Base-by-base conservation (phyloP, 1,140 invertebrate genomes). In the Apolygus lucorum region DNA sequence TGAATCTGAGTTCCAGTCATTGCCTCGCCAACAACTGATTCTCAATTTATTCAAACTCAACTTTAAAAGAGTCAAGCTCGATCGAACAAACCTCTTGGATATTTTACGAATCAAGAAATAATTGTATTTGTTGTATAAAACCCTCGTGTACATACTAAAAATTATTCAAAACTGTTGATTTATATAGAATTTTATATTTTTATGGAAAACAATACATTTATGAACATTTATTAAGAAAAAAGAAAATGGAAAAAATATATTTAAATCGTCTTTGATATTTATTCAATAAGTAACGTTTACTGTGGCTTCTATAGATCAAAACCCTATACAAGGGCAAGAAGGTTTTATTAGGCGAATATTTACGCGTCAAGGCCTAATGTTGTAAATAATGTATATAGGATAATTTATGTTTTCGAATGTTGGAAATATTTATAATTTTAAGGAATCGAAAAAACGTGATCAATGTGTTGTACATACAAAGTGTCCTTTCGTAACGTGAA, bases 171-270 rank as follows among this genome's bases (percentile, higher is more conserved):
- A 59, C 54, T 59, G 54, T 59, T 59, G 62, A 59, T 67, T 68
- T 68, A 25, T 62, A 68, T 68, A 68, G 67, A 62, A 49, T 68
- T 62, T 24, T 68, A 68, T 68, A 68, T 68, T 68, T 68, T 68
- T 68, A 24, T 68, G 64, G 25, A 21, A 42, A 28, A 67, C n/a
- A n/a, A 64, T 25, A 64, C 8, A 11, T 59, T 59, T 17, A 17
- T 59, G 11, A 24, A 13, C 8, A 59, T 59, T 59, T 59, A 13
- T 13, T 22, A 17, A 8, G 54, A 59, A 59, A 59, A 21, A n/a
- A n/a, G n/a, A n/a, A n/a, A n/a, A n/a, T n/a, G n/a, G n/a, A n/a
- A n/a, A n/a, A n/a, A n/a, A n/a, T n/a, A n/a, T n/a, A n/a, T n/a
- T n/a, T n/a, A n/a, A n/a, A n/a, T n/a, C n/a, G n/a, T n/a, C n/a